These are phyloP conservation scores for Aphis gossypii DNA, from an alignment of 1,140 invertebrate species.

Conservation along the genomic window DNA sequence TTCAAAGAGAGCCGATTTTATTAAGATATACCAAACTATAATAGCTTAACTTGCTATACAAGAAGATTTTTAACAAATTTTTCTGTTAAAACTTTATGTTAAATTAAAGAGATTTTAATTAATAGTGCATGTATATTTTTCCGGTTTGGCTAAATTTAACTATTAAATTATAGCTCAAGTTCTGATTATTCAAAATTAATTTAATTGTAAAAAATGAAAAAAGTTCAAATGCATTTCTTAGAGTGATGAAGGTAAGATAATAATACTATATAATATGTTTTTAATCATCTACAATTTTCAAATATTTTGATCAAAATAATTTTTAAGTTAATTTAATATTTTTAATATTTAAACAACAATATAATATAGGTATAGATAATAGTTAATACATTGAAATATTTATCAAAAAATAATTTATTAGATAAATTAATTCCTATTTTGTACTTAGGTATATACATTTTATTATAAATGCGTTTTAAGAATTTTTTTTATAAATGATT, in stretches of 20 bases:
- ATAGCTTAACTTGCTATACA: not conserved
- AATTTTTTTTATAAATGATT: not conserved
- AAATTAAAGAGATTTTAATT: not conserved
- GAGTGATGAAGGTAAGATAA: conserved; percentile 43
- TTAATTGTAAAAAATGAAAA: not conserved
- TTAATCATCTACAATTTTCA: not conserved
- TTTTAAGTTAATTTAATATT: not conserved
- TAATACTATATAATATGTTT: not conserved
- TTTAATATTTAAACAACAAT: not conserved
- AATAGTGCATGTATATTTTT: not conserved
- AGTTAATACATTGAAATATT: not conserved
- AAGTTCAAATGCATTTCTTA: not conserved
- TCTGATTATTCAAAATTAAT: not conserved
- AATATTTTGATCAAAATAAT: not conserved
- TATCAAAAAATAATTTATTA: not conserved
- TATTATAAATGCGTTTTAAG: not conserved
- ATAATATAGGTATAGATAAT: not conserved
- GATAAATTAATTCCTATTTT: not conserved
- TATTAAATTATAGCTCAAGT: not conserved
- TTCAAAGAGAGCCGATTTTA: not conserved
- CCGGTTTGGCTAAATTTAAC: not conserved
- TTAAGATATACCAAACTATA: not conserved
- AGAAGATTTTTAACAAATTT: not conserved
- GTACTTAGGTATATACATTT: no score
- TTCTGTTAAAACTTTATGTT: not conserved